These are phyloP conservation scores for Sebastes hopkinsi DNA, from an alignment of 2,797 vertebrate genomes.

Conservation along the genomic window DNA sequence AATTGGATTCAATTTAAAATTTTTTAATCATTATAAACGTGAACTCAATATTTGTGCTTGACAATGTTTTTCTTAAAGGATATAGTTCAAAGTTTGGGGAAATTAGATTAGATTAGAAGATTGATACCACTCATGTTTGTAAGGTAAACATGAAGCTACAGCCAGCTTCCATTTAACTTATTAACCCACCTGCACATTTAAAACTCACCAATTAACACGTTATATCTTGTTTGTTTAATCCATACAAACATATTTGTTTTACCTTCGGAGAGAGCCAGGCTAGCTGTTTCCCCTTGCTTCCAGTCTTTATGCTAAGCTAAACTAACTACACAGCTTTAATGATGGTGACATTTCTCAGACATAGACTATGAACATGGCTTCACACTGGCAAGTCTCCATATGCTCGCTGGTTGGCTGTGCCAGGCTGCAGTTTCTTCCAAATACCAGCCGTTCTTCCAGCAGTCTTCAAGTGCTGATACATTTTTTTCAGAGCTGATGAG, in stretches of 20 bases:
- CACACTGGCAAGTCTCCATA: background rate
- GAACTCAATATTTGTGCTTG: background rate
- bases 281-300: background rate
- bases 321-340: too few species aligned
- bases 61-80: background rate
- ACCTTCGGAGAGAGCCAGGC: too few species aligned
- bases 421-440: conserved; percentile 8
- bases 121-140: too few species aligned
- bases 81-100: background rate
- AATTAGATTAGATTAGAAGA: background rate
- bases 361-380: background rate
- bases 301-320: background rate
- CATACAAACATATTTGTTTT: too few species aligned
- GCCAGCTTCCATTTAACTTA: too few species aligned
- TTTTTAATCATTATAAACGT: background rate
- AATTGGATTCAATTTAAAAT: background rate
- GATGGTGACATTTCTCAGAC: background rate
- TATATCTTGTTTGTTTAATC: too few species aligned
- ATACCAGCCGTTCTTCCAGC: conserved; percentile 11
- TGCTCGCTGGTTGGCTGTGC: background rate
- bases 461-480: conserved; percentile 16
- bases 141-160: too few species aligned
- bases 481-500: conserved; percentile 30
- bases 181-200: background rate
- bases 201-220: too few species aligned